Evolutionary conservation across 92 coral and sea anemone genomes (phyloP).

Genomic region (Zoanthus gigantus): DNA sequence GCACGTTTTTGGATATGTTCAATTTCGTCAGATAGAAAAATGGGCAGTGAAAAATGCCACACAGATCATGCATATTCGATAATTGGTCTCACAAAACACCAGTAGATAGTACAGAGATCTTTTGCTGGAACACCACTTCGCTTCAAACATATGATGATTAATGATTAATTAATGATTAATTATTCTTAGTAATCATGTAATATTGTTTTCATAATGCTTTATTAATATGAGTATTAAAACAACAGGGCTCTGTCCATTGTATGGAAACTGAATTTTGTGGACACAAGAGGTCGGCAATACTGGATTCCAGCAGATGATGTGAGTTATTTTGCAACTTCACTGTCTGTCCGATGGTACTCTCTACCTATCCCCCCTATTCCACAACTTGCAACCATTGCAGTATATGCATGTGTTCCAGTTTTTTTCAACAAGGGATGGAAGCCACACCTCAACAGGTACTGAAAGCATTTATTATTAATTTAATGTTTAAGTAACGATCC

Average conservation of each 20-base stretch:
- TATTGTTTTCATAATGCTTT: not conserved
- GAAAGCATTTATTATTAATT: not conserved
- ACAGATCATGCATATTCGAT: too few relatives aligned
- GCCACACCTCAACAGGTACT: constrained; percentile 85
- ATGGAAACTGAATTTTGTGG: constrained; percentile 91
- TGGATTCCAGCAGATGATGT: constrained; percentile 73
- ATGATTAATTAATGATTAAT: too few relatives aligned
- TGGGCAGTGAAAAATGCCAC: too few relatives aligned
- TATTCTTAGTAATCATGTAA: not conserved
- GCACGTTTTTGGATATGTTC: too few relatives aligned
- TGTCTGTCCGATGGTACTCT: constrained; percentile 86
- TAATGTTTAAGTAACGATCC: not conserved
- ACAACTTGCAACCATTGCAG: constrained; percentile 66
- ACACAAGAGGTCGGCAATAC: constrained; percentile 78
- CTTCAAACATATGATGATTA: too few relatives aligned
- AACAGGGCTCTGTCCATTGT: constrained; percentile 68
- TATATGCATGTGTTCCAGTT: constrained; percentile 86
- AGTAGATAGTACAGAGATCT: too few relatives aligned
- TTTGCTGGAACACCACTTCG: too few relatives aligned
- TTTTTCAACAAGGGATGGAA: constrained; percentile 92
- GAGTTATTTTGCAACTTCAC: constrained; percentile 74
- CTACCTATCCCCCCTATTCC: constrained; percentile 83
- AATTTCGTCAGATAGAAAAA: too few relatives aligned
- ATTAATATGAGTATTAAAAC: not conserved
- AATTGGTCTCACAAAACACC: too few relatives aligned